Percentiles rank a stretch among this genome's conserved stretches.
Evolutionary conservation across 2,797 vertebrate species (phyloP).

Genomic region (Sarcophilus harrisii): DNA sequence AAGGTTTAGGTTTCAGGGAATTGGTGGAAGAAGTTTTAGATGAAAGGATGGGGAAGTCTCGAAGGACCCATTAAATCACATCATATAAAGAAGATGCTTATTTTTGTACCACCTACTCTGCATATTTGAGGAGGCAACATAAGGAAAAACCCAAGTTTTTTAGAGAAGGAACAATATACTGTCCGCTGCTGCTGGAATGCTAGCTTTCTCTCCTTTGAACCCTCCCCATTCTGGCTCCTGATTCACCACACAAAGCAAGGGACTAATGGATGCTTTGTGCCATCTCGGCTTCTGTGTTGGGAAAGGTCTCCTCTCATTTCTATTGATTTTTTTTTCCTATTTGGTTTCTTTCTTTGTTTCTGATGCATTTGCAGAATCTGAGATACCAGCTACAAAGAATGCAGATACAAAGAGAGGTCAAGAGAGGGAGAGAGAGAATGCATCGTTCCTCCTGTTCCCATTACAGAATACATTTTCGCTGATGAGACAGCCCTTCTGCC

Average conservation of each 20-base stretch:
- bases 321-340: constrained; percentile 83
- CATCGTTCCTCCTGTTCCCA: constrained; percentile 33
- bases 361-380: constrained; percentile 84
- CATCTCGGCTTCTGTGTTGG: constrained; percentile 76
- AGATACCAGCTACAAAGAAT: constrained; percentile 75
- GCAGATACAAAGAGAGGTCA: constrained; percentile 70
- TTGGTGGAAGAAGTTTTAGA: background rate
- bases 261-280: constrained; percentile 76
- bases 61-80: background rate
- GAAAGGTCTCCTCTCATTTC: constrained; percentile 81
- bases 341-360: constrained; percentile 71
- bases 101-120: background rate
- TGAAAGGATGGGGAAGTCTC: background rate
- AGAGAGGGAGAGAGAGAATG: constrained; percentile 52
- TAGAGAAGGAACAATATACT: background rate
- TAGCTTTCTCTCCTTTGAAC: background rate
- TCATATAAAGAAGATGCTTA: background rate
- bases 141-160: background rate
- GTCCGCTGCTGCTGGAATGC: background rate
- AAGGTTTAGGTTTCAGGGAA: background rate
- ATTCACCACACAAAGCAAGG: background rate
- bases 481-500: background rate
- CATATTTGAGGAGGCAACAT: background rate
- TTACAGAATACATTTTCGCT: constrained; percentile 39
- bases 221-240: background rate